A percentile compares a stretch with the other conserved stretches of the same genome.
Evolutionary conservation across 2,113 vertebrate species (phyloP).

Genomic region (Oryctolagus cuniculus): mOryCun1.1 NC_091445.1:70484501-70485000

Average conservation of each 20-base stretch:
- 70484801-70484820: neutral
- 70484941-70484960: neutral
- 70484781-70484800: neutral
- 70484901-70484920: conserved; percentile 25
- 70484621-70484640: neutral
- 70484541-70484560: no score
- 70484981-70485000: neutral
- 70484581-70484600: neutral
- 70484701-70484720: neutral
- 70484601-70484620: neutral
- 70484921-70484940: neutral
- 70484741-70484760: neutral
- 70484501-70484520: no score
- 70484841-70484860: neutral
- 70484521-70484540: no score
- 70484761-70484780: neutral
- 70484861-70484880: neutral
- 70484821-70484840: neutral
- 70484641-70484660: neutral
- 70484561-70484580: no score
- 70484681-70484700: neutral
- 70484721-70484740: neutral
- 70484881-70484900: neutral
- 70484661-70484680: neutral
- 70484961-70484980: neutral